Conservation (phyloP, 2,113 vertebrate genomes). For the Hemichromis elongatus region DNA sequence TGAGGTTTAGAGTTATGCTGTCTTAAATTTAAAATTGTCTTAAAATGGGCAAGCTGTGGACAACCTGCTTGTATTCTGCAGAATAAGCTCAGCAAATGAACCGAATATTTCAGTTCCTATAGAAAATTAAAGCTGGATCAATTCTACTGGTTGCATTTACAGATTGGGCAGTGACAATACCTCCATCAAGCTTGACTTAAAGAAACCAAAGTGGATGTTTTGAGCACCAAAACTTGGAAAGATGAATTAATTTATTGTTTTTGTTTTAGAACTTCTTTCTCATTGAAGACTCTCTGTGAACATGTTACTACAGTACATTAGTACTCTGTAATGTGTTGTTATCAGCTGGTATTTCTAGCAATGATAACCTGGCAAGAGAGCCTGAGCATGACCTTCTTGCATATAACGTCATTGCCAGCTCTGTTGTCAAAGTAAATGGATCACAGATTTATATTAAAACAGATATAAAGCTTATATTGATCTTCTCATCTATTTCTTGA, state of each 20-base stretch:
- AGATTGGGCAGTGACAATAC: fast-evolving
- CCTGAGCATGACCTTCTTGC: background rate
- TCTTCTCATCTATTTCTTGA: background rate
- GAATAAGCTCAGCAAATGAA: background rate
- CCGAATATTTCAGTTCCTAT: background rate
- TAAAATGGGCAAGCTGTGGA: background rate
- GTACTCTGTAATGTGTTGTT: background rate
- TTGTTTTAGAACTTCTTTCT: background rate
- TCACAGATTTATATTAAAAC: background rate
- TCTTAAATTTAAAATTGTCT: background rate
- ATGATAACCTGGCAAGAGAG: background rate
- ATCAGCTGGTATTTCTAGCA: background rate
- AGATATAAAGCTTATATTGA: background rate
- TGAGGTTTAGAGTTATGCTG: background rate
- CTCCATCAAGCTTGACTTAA: background rate
- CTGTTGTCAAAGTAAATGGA: background rate
- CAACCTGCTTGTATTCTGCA: background rate
- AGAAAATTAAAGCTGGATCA: background rate
- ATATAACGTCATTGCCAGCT: background rate
- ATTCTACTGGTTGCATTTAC: background rate
- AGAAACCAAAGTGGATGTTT: background rate
- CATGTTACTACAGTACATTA: background rate
- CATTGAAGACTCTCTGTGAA: background rate
- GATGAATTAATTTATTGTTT: background rate
- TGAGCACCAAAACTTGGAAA: background rate